Evolutionary conservation across 1,140 invertebrate genomes (phyloP).

Genomic region (Oscheius sp.): DNA sequence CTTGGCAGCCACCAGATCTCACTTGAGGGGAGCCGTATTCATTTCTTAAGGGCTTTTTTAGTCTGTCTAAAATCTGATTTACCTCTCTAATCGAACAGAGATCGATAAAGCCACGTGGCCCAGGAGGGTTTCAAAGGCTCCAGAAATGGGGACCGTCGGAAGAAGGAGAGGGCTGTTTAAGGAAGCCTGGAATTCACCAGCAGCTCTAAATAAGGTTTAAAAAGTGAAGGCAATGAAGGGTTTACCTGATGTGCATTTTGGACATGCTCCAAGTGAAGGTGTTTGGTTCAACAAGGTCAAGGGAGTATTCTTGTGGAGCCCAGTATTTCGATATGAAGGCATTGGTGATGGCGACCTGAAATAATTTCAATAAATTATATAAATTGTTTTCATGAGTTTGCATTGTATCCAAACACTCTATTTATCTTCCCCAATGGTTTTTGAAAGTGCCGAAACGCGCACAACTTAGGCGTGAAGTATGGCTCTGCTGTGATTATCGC

Average conservation of each 20-base stretch:
- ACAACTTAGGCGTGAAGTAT: too few species aligned
- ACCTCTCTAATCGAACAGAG: constrained; percentile 58
- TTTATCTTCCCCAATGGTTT: too few species aligned
- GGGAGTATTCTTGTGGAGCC: constrained; percentile 56
- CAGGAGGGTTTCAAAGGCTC: constrained; percentile 55
- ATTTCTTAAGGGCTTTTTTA: constrained; percentile 47
- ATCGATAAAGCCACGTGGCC: constrained; percentile 56
- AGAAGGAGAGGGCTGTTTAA: constrained; percentile 54
- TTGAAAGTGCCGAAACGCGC: too few species aligned
- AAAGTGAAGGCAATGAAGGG: background rate
- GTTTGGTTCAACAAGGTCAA: constrained; percentile 56
- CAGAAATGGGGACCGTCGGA: constrained; percentile 58
- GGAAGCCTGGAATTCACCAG: constrained; percentile 56
- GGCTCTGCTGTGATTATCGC: too few species aligned
- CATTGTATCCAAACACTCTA: too few species aligned
- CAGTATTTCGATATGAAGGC: constrained; percentile 60
- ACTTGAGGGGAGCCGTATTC: constrained; percentile 54
- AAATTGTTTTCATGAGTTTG: constrained; percentile 7
- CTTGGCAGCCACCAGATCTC: constrained; percentile 48
- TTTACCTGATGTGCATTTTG: constrained; percentile 57
- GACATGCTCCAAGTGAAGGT: constrained; percentile 60
- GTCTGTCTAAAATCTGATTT: background rate
- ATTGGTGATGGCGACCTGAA: constrained; percentile 58
- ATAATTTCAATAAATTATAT: background rate
- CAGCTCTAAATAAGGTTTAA: constrained; percentile 37